Percentiles rank a stretch among this genome's conserved stretches.
phyloP scores from a whole-genome alignment of 1,140 invertebrate species.

The Trichogramma pretiosum region DNA sequence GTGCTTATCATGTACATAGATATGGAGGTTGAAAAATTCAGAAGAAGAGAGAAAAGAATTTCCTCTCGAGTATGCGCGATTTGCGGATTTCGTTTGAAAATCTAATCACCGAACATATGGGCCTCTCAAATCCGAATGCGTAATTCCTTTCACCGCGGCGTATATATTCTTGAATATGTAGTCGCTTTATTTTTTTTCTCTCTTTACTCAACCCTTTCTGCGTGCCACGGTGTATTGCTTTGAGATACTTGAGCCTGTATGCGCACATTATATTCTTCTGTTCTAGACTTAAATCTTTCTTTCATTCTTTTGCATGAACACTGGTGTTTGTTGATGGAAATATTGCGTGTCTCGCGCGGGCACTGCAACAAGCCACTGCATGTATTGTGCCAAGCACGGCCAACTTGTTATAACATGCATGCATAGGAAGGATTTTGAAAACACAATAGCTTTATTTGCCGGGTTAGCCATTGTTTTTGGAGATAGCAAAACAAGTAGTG shows the following conservation, averaged over 20 bases:
- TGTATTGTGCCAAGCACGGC: background rate
- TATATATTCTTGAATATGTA: background rate
- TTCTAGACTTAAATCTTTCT: slow-evolving; percentile 12
- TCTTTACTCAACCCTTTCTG: background rate
- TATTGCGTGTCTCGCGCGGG: background rate
- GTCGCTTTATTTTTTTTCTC: slow-evolving; percentile 1
- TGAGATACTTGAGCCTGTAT: slow-evolving; percentile 2
- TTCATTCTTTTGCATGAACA: too few relatives aligned
- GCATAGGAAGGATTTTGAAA: slow-evolving; percentile 1
- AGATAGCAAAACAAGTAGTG: slow-evolving; percentile 12
- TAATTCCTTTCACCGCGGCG: background rate
- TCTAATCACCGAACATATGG: slow-evolving; percentile 7
- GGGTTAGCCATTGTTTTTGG: slow-evolving; percentile 11
- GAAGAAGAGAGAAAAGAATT: background rate
- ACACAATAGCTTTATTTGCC: slow-evolving; percentile 9
- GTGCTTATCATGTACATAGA: background rate
- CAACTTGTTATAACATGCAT: background rate
- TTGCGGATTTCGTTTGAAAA: slow-evolving; percentile 19
- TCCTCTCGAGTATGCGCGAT: slow-evolving; percentile 14
- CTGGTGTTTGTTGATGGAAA: too few relatives aligned
- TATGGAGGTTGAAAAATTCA: background rate
- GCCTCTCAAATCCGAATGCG: background rate
- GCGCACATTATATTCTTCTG: background rate
- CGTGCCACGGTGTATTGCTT: slow-evolving; percentile 1
- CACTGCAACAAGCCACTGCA: background rate